A percentile compares a stretch with the other conserved stretches of the same genome.
Evolutionary conservation across 2,888 invertebrate genomes (phyloP).

Genomic region (Marasmarcha lunaedactyla): DNA sequence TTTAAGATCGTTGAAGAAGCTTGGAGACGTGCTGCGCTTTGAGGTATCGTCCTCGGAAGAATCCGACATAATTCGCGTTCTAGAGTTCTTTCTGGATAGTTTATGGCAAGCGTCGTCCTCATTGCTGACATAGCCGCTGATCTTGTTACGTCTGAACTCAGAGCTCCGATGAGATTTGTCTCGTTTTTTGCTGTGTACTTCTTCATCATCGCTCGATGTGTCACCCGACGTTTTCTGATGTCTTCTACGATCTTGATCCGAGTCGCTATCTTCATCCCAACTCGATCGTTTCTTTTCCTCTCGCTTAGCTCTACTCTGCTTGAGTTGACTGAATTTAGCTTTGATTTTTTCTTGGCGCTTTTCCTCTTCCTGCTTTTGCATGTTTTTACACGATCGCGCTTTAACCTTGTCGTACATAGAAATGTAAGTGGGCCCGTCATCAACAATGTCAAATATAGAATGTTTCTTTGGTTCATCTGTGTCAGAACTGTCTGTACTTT

Average conservation of each 20-base stretch:
- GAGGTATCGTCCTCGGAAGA: conserved; percentile 78
- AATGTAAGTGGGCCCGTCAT: conserved; percentile 90
- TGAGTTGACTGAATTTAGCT: conserved; percentile 89
- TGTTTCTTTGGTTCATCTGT: conserved; percentile 89
- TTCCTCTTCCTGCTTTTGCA: conserved; percentile 92
- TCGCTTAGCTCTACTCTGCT: conserved; percentile 87
- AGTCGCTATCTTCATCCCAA: conserved; percentile 89
- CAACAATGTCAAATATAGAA: conserved; percentile 91
- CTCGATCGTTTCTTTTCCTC: conserved; percentile 92
- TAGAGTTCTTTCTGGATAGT: conserved; percentile 75
- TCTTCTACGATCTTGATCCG: conserved; percentile 59
- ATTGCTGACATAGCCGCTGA: conserved; percentile 58
- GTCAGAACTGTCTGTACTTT: conserved; percentile 77
- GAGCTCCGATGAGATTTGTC: conserved; percentile 53
- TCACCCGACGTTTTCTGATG: conserved; percentile 50
- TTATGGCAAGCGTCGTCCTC: conserved; percentile 67
- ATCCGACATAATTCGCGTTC: conserved; percentile 82
- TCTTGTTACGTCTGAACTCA: conserved; percentile 53
- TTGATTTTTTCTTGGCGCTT: conserved; percentile 88
- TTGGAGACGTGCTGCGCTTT: conserved; percentile 58
- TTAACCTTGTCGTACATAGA: conserved; percentile 99
- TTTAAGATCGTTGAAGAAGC: conserved; percentile 54
- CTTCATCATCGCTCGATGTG: conserved; percentile 69
- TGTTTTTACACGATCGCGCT: conserved; percentile 92
- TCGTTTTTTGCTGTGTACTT: conserved; percentile 48